Base-by-base conservation (phyloP, 2,113 vertebrate genomes). In the Donacobius atricapilla region DNA sequence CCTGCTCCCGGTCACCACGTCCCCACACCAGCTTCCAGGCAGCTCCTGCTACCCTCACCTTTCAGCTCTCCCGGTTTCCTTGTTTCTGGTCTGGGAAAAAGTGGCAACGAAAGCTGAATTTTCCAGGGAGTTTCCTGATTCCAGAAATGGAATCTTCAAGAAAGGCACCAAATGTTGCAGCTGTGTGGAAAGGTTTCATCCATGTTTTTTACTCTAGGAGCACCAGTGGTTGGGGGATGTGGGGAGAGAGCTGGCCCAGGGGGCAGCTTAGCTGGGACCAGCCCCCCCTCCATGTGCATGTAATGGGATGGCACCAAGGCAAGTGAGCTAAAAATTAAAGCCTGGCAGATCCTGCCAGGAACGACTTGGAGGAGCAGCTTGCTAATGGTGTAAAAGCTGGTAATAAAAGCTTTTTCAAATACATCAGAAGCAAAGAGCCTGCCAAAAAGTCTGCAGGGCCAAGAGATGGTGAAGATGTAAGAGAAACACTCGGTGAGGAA, bases 351-450 rank as follows among this genome's bases (percentile, higher is more conserved):
- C 65, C 76, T 89, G 90, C 95, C 87, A 94, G 87, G 93, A 87
- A 87, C 7, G 40, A 68, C 92, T 95, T 96, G 87, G 90, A 96
- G 87, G 47, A 96, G 95, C 96, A 96, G 96, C 95, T 97, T 97
- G 96, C 95, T 96, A 97, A 96, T 96, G 90, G 93, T 96, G 93
- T 94, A 94, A 94, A 94, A 96, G 93, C 92, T 95, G 84, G 93
- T 95, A 95, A 96, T 96, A 96, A 96, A 96, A 97, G 94, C 93
- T 93, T 94, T 96, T 95, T 91, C 90, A 91, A 96, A 95, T 96
- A 95, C 93, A 97, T 97, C 93, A 95, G 92, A 96, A 91, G 87
- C 61, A 97, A 97, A 95, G 78, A 82, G 93, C 84, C 73, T 97
- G 93, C 95, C 96, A 96, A 84, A 91, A 89, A 91, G 72, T 96